These are phyloP conservation scores for Cryptus armator DNA, from an alignment of 2,888 invertebrate species.

Conservation along the genomic window DNA sequence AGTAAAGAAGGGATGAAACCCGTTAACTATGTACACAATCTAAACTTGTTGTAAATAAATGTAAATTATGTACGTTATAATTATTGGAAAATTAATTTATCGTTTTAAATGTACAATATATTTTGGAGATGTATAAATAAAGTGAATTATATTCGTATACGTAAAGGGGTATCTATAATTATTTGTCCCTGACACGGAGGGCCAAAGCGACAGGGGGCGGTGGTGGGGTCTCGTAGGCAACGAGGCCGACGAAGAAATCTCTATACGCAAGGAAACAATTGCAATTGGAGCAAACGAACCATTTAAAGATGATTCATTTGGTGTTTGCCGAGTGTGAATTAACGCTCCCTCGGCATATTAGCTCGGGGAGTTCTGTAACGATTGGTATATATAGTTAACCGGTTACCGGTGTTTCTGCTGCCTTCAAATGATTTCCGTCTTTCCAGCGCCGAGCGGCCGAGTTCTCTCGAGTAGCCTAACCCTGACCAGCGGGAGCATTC, in stretches of 20 bases:
- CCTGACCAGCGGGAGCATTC: conserved; percentile 1
- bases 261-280: conserved; percentile 72
- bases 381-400: background rate
- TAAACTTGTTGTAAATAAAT: conserved; percentile 42
- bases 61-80: conserved; percentile 56
- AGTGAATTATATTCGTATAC: background rate
- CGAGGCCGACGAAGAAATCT: conserved; percentile 58
- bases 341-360: conserved; percentile 45
- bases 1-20: background rate
- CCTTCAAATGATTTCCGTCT: conserved; percentile 15
- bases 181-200: conserved; percentile 59
- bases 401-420: conserved; percentile 16
- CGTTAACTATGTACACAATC: conserved; percentile 24
- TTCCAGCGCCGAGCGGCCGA: background rate
- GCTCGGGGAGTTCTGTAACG: conserved; percentile 13
- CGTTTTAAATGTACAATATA: conserved; percentile 22
- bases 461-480: background rate
- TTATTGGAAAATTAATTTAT: conserved; percentile 53
- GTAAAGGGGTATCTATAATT: no score
- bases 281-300: conserved; percentile 75
- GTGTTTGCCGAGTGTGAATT: conserved; percentile 16
- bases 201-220: background rate
- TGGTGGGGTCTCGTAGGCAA: conserved; percentile 8
- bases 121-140: conserved; percentile 50
- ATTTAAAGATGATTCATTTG: conserved; percentile 78